Evolutionary conservation across 2,113 vertebrate genomes (phyloP), one percentile per base, ranked within the genome.

Genomic region (Tenrec ecaudatus): DNA sequence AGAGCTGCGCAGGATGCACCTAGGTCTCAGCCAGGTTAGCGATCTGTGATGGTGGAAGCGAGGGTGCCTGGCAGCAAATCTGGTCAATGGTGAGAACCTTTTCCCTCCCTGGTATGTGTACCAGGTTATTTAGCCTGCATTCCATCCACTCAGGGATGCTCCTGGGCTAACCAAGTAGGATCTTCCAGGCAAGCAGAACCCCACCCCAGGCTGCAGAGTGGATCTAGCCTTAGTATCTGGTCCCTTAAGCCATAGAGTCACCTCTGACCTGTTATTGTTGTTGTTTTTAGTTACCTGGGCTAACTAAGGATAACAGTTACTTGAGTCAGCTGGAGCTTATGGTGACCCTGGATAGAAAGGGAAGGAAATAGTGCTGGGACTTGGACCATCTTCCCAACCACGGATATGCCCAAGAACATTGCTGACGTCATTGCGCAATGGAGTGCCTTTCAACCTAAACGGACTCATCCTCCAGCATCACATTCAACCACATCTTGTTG

Each of bases 51-150:
- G 47, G 40, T 27, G 27, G 78, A 31, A 68, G 27, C 43, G 7
- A 5, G 15, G 15, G 25, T 15, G 10, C 40, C 57, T 36, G 83
- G 69, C 27, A 25, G n/a, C 5, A 14, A 57, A 16, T 14, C 0
- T 40, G 31, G 19, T 7, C 58, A 0, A 0, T 2, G n/a, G n/a
- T 0, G 5, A 43, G 0, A 31, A 53, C 25, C 11, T 14, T 58
- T 53, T 81, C 17, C 33, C 23, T 43, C 81, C 38, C 47, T 53
- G 47, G 47, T 53, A 10, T 53, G 47, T 53, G 47, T 10, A 53
- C 47, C 47, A 53, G 47, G 47, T 53, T 10, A 53, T 53, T 5
- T 53, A 53, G 12, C 12, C 47, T 53, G 47, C 47, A 12, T 53
- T 53, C 47, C 47, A 53, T 53, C 47, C 47, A 5, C 47, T 53